Base-by-base conservation (phyloP, 2,888 invertebrate genomes). In the Callinectes sapidus region DNA sequence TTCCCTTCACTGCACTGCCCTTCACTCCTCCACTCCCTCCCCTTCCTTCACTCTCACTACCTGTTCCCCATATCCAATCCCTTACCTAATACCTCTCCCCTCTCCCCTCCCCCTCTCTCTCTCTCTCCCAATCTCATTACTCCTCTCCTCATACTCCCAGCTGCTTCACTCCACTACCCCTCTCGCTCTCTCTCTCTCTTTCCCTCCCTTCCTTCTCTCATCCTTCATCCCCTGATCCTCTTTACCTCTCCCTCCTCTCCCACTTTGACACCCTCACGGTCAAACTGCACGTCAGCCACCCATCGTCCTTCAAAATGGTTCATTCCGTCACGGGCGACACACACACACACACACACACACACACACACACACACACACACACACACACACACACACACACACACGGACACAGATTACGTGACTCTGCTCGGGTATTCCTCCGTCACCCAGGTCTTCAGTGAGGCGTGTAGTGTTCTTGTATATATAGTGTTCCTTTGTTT, bases 291-390 rank as follows among this genome's bases (percentile, higher is more conserved):
- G 71, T 71, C n/a, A 71, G 71, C 71, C n/a, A 1, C 28, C n/a
- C 71, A 28, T 71, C 23, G 71, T 23, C 71, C 71, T 71, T 71
- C 71, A 71, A 71, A 71, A 8, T 23, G 0, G 71, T 28, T 71
- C 71, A 71, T 71, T 71, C 71, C 71, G 71, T 71, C 71, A 71
- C 71, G 61, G 55, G 61, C 18, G 61, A 71, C 71, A 71, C 71
- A 71, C 71, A 71, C 61, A 61, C 61, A 61, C 61, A 61, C 61
- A 61, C 61, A 61, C 61, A 61, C 61, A 61, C 61, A 61, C 61
- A 61, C 48, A 61, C 61, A 61, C 61, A 61, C 61, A 61, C 61
- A 61, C 61, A 61, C 61, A 61, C 61, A 61, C 61, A 61, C 61
- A 61, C 61, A 61, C 61, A 61, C 61, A 61, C 61, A 61, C 61